Base-by-base conservation (phyloP, 2,113 vertebrate genomes). In the Zonotrichia leucophrys region DNA sequence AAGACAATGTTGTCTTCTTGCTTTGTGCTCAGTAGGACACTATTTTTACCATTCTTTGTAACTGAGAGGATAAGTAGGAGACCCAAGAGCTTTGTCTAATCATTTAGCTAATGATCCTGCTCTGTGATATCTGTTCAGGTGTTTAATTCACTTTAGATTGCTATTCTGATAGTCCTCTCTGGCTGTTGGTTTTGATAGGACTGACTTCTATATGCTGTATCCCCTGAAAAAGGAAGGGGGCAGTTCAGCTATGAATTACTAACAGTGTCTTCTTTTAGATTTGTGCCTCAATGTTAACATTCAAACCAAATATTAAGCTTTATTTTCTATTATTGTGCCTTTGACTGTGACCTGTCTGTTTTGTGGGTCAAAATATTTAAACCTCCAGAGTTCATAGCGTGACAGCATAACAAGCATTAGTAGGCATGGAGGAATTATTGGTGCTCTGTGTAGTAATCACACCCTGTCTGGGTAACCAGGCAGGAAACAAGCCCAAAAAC, bases 101-200 rank as follows among this genome's bases (percentile, higher is more conserved):
- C 60, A 90, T 88, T 96, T 92, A 74, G 79, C 72, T 96, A 95
- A 96, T 93, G 87, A 91, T 93, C 79, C 83, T 95, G 41, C 46
- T 91, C 82, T 83, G 25, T 83, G 46, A 58, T 94, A 70, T 90
- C 79, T 86, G 33, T 93, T 95, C 88, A 80, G 75, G 79, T 96
- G 72, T 86, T 94, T 89, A 83, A 94, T 96, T 93, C 90, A 58
- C 90, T 86, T 94, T 89, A 80, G 76, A 90, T 95, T 92, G 44
- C 74, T 81, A 49, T 20, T 81, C 64, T 74, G 64, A 63, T 67
- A 83, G 76, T 83, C 42, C 47, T 94, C 93, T 86, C 94, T 96
- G 90, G 88, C 60, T 7, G 5, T 83, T 93, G 73, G 72, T 63
- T 93, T 96, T 96, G 68, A 86, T 77, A 96, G 92, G 52, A 58